phyloP scores from a whole-genome alignment of 2,888 invertebrate species.

The Coenonympha arcania region DNA sequence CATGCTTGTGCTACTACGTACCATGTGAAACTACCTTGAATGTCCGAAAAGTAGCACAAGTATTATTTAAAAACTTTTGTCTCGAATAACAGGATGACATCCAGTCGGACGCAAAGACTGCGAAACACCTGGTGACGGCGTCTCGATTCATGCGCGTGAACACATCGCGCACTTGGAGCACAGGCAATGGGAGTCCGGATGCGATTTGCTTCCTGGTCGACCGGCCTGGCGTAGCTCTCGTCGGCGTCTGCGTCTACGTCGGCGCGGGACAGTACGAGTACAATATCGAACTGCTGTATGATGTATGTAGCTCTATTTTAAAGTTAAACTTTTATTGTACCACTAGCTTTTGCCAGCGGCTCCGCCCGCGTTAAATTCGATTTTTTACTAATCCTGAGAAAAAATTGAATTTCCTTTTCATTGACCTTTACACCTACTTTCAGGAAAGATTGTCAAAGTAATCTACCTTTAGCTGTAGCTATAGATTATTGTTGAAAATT shows the following conservation, averaged over 20 bases:
- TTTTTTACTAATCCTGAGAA: too few relatives aligned
- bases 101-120: constrained; percentile 77
- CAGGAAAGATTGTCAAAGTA: too few relatives aligned
- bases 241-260: constrained; percentile 92
- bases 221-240: constrained; percentile 88
- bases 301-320: constrained; percentile 36
- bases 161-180: constrained; percentile 94
- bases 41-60: too few relatives aligned
- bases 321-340: neutral
- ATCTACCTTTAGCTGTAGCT: too few relatives aligned
- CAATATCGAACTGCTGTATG: constrained; percentile 90
- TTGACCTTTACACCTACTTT: too few relatives aligned
- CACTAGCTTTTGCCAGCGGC: too few relatives aligned
- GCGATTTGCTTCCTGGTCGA: constrained; percentile 96
- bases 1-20: too few relatives aligned
- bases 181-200: constrained; percentile 96
- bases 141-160: constrained; percentile 93
- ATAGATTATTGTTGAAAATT: too few relatives aligned
- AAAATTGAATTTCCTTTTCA: too few relatives aligned
- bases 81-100: constrained; percentile 75
- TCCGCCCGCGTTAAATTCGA: too few relatives aligned
- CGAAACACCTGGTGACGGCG: constrained; percentile 88
- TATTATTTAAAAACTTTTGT: neutral
- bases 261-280: constrained; percentile 93
- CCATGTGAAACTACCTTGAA: too few relatives aligned